Evolutionary conservation across 2,888 invertebrate species (phyloP).

Genomic region (Sphaerophoria taeniata): DNA sequence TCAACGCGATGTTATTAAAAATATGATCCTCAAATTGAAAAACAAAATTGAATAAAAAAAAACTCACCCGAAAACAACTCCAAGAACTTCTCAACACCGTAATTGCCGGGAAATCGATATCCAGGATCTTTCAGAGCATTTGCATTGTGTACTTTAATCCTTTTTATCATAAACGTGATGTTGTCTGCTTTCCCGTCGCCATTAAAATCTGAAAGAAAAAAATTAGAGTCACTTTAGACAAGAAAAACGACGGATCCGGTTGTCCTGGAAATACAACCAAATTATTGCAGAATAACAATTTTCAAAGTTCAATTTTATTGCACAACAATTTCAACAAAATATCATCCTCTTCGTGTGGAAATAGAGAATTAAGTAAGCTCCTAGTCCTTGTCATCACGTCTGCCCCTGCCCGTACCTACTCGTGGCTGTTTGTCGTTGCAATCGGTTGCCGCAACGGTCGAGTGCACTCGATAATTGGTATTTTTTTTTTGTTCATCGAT

Average conservation of each 20-base stretch:
- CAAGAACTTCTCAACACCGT: constrained; percentile 98
- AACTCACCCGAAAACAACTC: constrained; percentile 96
- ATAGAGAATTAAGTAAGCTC: too few relatives aligned
- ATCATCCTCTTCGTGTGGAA: too few relatives aligned
- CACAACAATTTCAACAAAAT: too few relatives aligned
- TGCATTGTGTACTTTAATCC: constrained; percentile 95
- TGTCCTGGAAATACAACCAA: background rate
- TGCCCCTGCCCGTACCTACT: background rate
- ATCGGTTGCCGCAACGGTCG: constrained; percentile 23
- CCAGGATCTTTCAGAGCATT: constrained; percentile 93
- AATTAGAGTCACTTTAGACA: constrained; percentile 19
- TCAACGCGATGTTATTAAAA: too few relatives aligned
- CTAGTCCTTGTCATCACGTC: too few relatives aligned
- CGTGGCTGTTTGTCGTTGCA: background rate
- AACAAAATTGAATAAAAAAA: background rate
- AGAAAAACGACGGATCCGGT: background rate
- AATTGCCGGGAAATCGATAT: constrained; percentile 96
- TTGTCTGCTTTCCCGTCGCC: constrained; percentile 95
- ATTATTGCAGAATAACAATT: too few relatives aligned
- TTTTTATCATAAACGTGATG: constrained; percentile 97
- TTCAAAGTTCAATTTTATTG: too few relatives aligned
- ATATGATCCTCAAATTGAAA: background rate
- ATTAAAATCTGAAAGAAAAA: constrained; percentile 90
- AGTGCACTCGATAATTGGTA: constrained; percentile 60
- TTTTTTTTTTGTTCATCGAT: constrained; percentile 59